Base-by-base conservation (phyloP, 2,113 vertebrate species). In the Silurus meridionalis region DNA sequence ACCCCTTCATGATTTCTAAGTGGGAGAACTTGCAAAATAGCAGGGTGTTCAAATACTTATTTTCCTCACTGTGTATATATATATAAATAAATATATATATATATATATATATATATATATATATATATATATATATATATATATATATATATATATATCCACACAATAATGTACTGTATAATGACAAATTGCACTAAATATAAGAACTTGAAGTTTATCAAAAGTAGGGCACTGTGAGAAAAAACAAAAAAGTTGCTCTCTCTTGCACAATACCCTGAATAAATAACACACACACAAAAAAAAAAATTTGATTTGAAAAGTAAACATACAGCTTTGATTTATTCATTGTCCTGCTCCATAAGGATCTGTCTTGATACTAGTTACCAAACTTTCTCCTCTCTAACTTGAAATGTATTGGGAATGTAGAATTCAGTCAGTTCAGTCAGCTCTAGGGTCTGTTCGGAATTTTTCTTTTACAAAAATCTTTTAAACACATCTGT, bases 281-380 rank as follows among this genome's bases (percentile, higher is more conserved):
- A 75, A 75, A 13, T n/a, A 75, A 72, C 48, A 52, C 72, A 23
- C 4, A 37, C 37, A 2, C 28, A n/a, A n/a, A n/a, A n/a, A 37
- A 23, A 52, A 23, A 52, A 75, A 52, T 19, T 50, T 17, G 9
- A 52, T 75, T 52, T 75, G 48, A 5, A 48, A 53, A 75, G 48
- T n/a, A 75, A 53, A 53, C 52, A 21, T 14, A 53, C 48, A 75
- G 10, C 21, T 75, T 75, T 75, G 21, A n/a, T 75, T 53, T n/a
- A 75, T 75, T 52, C 21, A 52, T 75, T 75, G 50, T 75, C 72
- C 72, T 52, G 21, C 72, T 75, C 72, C 21, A 75, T 75, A 2
- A 75, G 21, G 5, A 53, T 75, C 21, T 75, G n/a, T 53, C 10
- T 75, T 75, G 23, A 23, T 52, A 11, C 21, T 53, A 72, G 37